Conservation (phyloP, 2,888 invertebrate species). For the Ophion costatus region DNA sequence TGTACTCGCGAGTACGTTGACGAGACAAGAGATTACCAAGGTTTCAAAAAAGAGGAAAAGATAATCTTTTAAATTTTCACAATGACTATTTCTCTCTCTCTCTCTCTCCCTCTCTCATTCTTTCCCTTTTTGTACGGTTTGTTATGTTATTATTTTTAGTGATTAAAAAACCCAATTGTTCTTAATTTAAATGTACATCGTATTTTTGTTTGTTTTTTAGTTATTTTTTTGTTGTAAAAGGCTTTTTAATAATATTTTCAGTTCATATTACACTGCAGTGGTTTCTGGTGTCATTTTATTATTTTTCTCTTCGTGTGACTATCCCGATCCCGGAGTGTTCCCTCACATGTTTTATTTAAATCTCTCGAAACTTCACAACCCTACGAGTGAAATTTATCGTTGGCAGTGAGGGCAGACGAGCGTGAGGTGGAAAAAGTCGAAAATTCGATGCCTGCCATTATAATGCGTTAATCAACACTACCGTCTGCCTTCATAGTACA, state of each 20-base stretch:
- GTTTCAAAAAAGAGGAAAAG: conserved; percentile 47
- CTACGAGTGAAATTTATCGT: neutral
- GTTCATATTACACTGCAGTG: conserved; percentile 81
- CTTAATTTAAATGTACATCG: conserved; percentile 84
- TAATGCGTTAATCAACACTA: neutral
- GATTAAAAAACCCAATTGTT: conserved; percentile 81
- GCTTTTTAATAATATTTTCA: conserved; percentile 84
- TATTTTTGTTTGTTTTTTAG: conserved; percentile 84
- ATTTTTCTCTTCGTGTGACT: conserved; percentile 62
- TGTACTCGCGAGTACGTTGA: conserved; percentile 45
- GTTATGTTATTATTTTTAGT: conserved; percentile 83
- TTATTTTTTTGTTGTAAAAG: conserved; percentile 84
- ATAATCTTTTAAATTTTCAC: conserved; percentile 65
- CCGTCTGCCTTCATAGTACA: conserved; percentile 20
- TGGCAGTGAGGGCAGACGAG: conserved; percentile 6
- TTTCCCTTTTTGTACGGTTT: conserved; percentile 81
- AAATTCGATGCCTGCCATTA: neutral
- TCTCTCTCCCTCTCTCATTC: conserved; percentile 59
- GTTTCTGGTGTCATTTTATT: conserved; percentile 74
- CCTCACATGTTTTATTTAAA: conserved; percentile 17
- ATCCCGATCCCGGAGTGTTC: conserved; percentile 54
- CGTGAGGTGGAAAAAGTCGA: neutral
- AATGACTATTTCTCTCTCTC: conserved; percentile 65
- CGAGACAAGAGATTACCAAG: conserved; percentile 52
- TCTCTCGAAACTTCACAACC: neutral